Evolutionary conservation across 30 jellyfish, hydroid and myxozoan genomes (phyloP).

Genomic region (Pelagia noctiluca): DNA sequence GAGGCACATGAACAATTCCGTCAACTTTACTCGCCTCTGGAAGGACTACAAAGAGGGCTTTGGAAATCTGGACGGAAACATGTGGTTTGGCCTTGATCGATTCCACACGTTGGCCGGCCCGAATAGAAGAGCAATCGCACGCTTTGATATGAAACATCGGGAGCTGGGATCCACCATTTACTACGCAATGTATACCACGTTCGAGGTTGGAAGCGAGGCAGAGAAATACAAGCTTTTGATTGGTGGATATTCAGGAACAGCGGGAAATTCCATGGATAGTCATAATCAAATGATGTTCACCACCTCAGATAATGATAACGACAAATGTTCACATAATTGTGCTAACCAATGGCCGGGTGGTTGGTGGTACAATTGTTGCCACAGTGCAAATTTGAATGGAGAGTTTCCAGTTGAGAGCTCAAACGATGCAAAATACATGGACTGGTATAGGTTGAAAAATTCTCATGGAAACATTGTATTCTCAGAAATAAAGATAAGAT

Average conservation of each 20-base stretch:
- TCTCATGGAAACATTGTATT: neutral
- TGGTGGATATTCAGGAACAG: constrained; percentile 64
- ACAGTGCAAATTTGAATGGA: constrained; percentile 44
- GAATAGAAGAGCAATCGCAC: constrained; percentile 39
- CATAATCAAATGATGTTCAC: constrained; percentile 67
- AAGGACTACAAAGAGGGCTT: constrained; percentile 47
- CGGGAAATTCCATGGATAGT: constrained; percentile 35
- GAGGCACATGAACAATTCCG: constrained; percentile 21
- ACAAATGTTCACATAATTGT: neutral
- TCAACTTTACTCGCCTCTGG: constrained; percentile 49
- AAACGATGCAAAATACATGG: constrained; percentile 36
- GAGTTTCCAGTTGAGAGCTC: constrained; percentile 41
- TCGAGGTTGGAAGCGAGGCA: constrained; percentile 66
- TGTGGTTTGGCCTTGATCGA: constrained; percentile 59
- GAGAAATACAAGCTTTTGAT: constrained; percentile 28
- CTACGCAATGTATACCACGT: constrained; percentile 38
- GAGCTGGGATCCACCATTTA: constrained; percentile 6
- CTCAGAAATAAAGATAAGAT: neutral
- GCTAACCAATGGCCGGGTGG: constrained; percentile 53
- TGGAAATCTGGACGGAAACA: constrained; percentile 30
- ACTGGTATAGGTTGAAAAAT: constrained; percentile 22
- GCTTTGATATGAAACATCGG: constrained; percentile 53
- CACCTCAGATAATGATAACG: constrained; percentile 72
- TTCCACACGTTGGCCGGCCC: constrained; percentile 51
- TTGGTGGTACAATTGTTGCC: constrained; percentile 71